These are phyloP conservation scores for Rhincodon typus DNA, from an alignment of 2,797 vertebrate species.

Conservation along the genomic window DNA sequence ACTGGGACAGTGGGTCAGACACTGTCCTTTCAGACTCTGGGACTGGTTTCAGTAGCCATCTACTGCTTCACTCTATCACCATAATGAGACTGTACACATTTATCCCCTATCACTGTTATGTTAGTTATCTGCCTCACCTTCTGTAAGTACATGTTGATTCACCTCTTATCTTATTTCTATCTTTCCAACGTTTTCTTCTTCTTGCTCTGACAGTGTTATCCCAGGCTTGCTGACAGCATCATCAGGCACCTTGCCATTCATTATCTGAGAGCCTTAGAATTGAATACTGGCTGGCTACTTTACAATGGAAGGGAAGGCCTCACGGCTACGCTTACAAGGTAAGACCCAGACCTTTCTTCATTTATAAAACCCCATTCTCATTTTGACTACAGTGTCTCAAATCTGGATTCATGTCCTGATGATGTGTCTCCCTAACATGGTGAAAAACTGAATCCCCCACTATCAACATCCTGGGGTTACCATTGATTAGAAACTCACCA, in stretches of 20 bases:
- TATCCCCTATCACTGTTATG: not conserved
- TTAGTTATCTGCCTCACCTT: not conserved
- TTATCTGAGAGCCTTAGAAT: not conserved
- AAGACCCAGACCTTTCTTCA: not conserved
- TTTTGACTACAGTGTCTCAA: not conserved
- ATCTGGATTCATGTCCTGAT: not conserved
- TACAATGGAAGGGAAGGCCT: fast-evolving
- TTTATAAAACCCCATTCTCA: not conserved
- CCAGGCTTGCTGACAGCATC: not conserved
- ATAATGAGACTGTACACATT: not conserved
- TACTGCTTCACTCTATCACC: not conserved
- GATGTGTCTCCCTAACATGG: no score
- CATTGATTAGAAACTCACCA: no score
- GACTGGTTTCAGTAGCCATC: not conserved
- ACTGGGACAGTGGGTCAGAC: no score
- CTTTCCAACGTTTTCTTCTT: not conserved
- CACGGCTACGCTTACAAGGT: not conserved
- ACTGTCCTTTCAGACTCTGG: not conserved
- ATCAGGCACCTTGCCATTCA: not conserved
- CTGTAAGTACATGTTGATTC: not conserved
- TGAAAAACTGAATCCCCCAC: no score
- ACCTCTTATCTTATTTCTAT: not conserved
- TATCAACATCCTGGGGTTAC: no score
- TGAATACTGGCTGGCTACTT: not conserved
- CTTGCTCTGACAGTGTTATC: not conserved